These are phyloP conservation scores for Tringa solitaria DNA, from an alignment of 2,113 vertebrate species.

Conservation along the genomic window DNA sequence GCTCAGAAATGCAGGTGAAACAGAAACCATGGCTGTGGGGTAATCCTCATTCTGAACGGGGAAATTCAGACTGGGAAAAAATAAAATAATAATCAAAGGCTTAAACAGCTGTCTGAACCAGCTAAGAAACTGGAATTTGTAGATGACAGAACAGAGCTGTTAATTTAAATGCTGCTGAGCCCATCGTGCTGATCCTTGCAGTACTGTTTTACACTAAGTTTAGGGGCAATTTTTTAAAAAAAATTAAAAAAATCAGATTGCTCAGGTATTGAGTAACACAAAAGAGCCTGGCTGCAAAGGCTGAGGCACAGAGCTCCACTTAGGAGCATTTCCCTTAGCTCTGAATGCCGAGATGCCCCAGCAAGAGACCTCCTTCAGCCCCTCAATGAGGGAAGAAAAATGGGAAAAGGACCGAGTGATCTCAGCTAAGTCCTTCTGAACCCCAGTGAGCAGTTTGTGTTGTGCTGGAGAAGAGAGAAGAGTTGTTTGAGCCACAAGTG, in stretches of 20 bases:
- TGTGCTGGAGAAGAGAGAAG: neutral
- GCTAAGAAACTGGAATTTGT: neutral
- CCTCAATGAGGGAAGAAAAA: neutral
- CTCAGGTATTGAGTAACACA: neutral
- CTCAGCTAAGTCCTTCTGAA: neutral
- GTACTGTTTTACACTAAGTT: neutral
- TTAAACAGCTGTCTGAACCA: neutral
- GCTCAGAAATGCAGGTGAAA: neutral
- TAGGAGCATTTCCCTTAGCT: neutral
- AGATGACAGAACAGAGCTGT: neutral
- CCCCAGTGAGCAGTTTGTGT: fast-evolving
- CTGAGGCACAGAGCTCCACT: neutral
- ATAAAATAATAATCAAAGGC: neutral
- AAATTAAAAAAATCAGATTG: fast-evolving
- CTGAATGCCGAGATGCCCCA: neutral
- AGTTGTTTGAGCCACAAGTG: neutral
- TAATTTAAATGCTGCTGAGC: neutral
- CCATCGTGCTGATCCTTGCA: neutral
- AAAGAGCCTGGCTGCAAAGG: neutral
- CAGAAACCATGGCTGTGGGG: neutral
- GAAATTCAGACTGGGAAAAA: neutral
- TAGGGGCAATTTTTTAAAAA: neutral
- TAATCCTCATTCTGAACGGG: neutral
- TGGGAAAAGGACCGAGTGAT: neutral
- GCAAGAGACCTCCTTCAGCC: neutral